Evolutionary conservation across 2,888 invertebrate species (phyloP), one percentile per base, ranked within the genome.

Genomic region (Drosophila trichaetosa): DNA sequence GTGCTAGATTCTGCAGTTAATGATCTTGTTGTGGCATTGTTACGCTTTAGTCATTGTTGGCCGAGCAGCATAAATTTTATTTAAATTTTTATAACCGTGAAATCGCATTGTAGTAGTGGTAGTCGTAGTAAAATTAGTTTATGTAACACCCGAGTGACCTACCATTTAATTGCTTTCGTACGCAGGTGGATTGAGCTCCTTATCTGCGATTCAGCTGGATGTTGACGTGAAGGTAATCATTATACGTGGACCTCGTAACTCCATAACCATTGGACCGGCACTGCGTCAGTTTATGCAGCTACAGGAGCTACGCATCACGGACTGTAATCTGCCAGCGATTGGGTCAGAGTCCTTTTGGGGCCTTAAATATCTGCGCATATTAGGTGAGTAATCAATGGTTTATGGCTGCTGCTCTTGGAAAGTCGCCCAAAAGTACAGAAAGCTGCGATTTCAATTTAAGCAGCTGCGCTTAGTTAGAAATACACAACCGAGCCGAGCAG

Each of bases 271-370:
- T 82, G 96, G 96, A 27, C 96, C 96, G 10, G 95, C 96, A 46
- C 95, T 96, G 88, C 94, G 94, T 0, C 94, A 94, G 2, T 94
- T 94, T 4, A 95, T 94, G 79, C 93, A 94, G 67, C 94, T 97
- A 49, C 95, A 96, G 91, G 96, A 96, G 93, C 93, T 97, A 16
- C 95, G 95, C 89, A 96, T 97, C 54, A 95, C 95, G 40, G 94
- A 95, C 80, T 97, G 97, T 0, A 96, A 96, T 89, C 93, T 97
- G 38, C 96, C 96, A 24, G 96, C 96, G 33, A 96, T 97, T 72
- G 97, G 97, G 4, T 95, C 95, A 83, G 96, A 96, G 89, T 95
- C 96, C 1, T 97, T 97, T 91, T 97, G 97, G 97, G 97, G 97
- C 6, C 95, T 97, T 2, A 95, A 94, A 83, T 94, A 95, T 85